Base-by-base conservation (phyloP, 2,797 vertebrate species). In the Sebastes oblongus region DNA sequence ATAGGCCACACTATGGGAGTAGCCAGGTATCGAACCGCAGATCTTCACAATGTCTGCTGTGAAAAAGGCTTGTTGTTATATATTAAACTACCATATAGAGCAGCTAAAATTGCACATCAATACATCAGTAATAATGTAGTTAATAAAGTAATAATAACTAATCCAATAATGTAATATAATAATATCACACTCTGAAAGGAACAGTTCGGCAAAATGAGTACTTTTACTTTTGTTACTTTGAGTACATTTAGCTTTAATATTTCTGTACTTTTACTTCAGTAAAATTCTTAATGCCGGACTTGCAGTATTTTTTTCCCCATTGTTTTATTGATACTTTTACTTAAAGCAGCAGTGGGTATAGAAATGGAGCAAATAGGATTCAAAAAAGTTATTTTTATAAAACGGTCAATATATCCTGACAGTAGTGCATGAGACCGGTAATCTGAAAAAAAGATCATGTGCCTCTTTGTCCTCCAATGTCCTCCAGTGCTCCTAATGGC, bases 111-210 rank as follows among this genome's bases (percentile, higher is more conserved):
- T 1, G 20, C 12, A 32, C 25, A 67, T 9, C 3, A 36, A 13
- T 55, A 2, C 20, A 20, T 22, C 25, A 42, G 6, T 30, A 42
- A 25, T 3, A 20, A 29, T 29, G 29, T 29, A 29, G 29, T 29
- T 29, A 29, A 29, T 29, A 29, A 29, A 29, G 29, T 29, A 29
- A 29, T 27, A 27, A 27, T 29, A 30, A 34, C 20, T 4, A 22
- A 22, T 39, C 3, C 2, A 61, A 10, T 14, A 56, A 42, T 7
- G 2, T 42, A 16, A 30, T n/a, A 16, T 13, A 3, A 72, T 46
- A 59, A 59, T n/a, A 27, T 42, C 55, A 22, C 3, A 67, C 11
- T 52, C 0, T 14, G 36, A 39, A 0, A 0, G 36, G 13, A 0
- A 39, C 36, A 39, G 36, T 39, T 39, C 5, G 12, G 36, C 36